A percentile compares a stretch with the other conserved stretches of the same genome.
Evolutionary conservation across 2,113 vertebrate genomes (phyloP).

Genomic region (Mustela lutreola): DNA sequence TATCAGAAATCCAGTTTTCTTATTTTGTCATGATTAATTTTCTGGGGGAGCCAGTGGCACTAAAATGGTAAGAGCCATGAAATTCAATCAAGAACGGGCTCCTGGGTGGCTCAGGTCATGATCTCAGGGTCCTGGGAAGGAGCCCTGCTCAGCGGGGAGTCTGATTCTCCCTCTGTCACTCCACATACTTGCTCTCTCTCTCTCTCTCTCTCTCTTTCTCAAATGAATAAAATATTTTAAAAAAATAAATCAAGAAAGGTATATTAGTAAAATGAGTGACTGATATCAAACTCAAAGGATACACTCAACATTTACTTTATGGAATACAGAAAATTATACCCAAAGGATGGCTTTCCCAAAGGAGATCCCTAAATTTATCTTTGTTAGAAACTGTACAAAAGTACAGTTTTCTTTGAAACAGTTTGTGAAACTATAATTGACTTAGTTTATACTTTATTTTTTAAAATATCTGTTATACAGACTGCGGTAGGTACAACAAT

Average conservation of each 20-base stretch:
- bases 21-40: not conserved
- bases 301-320: not conserved
- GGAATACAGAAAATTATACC: not conserved
- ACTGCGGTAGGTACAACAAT: not conserved
- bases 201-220: too few species aligned
- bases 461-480: not conserved
- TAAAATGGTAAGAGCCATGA: not conserved
- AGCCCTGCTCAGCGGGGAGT: too few species aligned
- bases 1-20: not conserved
- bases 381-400: not conserved
- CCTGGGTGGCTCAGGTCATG: too few species aligned
- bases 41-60: not conserved
- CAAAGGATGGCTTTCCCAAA: not conserved
- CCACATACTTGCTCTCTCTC: too few species aligned
- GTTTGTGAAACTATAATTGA: not conserved
- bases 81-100: not conserved
- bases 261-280: not conserved
- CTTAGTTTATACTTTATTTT: not conserved
- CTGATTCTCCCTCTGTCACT: too few species aligned
- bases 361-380: not conserved
- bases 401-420: not conserved
- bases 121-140: too few species aligned
- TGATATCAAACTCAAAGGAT: not conserved
- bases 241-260: not conserved
- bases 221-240: too few species aligned